Percentiles rank a stretch among this genome's conserved stretches.
These are phyloP conservation scores for Cygnus buccinator DNA, from an alignment of 2,113 vertebrate genomes.

Conservation along the genomic window DNA sequence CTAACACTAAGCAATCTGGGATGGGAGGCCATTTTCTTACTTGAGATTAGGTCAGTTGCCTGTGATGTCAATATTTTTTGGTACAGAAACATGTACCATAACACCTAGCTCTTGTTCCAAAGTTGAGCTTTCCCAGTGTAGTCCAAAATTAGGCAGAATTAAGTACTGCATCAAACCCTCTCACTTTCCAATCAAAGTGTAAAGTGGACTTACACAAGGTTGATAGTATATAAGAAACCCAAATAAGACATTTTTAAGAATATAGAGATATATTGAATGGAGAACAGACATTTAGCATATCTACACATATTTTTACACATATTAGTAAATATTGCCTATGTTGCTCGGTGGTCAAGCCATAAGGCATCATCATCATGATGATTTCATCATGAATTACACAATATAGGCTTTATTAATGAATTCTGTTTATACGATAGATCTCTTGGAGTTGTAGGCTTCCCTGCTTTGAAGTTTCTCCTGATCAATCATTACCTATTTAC, in stretches of 20 bases:
- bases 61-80: not conserved
- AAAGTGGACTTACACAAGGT: not conserved
- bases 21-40: not conserved
- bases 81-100: not conserved
- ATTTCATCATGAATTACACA: not conserved
- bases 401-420: not conserved
- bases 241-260: not conserved
- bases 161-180: not conserved
- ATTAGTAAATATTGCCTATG: not conserved
- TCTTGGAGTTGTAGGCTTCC: not conserved
- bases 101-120: not conserved
- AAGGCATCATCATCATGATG: not conserved
- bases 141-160: not conserved
- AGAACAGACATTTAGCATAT: not conserved
- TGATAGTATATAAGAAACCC: not conserved
- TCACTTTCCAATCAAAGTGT: not conserved
- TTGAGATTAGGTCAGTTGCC: not conserved
- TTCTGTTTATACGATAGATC: not conserved
- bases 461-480: conserved; percentile 46
- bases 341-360: not conserved
- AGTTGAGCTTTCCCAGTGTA: not conserved
- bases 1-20: not conserved
- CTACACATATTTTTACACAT: not conserved
- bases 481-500: not conserved
- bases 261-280: not conserved